Conservation (phyloP, 2,113 vertebrate species). For the Eolophus roseicapilla region DNA sequence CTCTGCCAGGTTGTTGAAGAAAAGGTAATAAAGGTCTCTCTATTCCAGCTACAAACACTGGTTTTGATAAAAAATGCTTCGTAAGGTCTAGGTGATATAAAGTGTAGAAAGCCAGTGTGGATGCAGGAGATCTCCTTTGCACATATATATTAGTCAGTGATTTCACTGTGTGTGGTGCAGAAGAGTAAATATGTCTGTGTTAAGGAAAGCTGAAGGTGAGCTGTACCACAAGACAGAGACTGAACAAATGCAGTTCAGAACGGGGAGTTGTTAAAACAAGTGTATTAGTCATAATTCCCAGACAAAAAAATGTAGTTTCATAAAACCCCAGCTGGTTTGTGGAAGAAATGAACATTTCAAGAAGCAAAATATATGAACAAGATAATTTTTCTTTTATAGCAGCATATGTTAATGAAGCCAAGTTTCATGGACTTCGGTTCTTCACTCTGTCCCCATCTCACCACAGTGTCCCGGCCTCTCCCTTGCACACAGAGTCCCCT, state of each 20-base stretch:
- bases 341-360: background rate
- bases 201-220: background rate
- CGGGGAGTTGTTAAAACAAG: background rate
- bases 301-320: background rate
- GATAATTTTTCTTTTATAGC: background rate
- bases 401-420: background rate
- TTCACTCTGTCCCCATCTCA: background rate
- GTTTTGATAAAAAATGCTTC: background rate
- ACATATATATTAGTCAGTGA: background rate
- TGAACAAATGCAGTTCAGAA: background rate
- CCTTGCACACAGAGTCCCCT: background rate
- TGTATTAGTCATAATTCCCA: background rate
- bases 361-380: background rate
- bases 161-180: background rate
- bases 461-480: accelerated
- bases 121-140: background rate
- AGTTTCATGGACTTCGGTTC: background rate
- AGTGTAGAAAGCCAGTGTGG: background rate
- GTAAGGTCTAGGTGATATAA: background rate
- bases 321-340: background rate
- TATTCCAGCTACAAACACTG: background rate
- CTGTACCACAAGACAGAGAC: background rate
- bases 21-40: background rate
- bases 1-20: background rate
- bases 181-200: background rate